Conservation (phyloP, 2,888 invertebrate genomes). For the Zeuzera pyrina region DNA sequence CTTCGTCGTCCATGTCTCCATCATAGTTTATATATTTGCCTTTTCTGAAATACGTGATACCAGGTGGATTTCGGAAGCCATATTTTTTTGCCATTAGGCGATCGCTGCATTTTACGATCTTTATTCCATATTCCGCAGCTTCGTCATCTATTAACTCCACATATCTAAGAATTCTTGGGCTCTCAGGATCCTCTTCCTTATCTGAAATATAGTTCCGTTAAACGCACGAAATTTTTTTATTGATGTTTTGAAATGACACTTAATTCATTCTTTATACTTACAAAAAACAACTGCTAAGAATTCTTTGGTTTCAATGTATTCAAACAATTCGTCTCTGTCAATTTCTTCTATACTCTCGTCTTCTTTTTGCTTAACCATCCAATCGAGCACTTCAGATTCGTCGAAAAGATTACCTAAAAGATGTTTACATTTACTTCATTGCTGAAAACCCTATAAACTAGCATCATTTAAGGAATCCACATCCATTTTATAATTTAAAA, state of each 20-base stretch:
- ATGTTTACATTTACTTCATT: conserved; percentile 33
- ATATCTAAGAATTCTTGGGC: conserved; percentile 86
- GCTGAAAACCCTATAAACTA: conserved; percentile 25
- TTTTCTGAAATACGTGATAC: conserved; percentile 92
- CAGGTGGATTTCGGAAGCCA: conserved; percentile 90
- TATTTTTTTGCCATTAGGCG: conserved; percentile 94
- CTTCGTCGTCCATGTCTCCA: conserved; percentile 93
- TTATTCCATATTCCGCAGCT: conserved; percentile 92
- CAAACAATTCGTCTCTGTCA: conserved; percentile 84
- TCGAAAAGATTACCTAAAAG: conserved; percentile 75
- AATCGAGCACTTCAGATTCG: conserved; percentile 87
- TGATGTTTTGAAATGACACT: neutral
- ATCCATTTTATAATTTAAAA: conserved; percentile 61
- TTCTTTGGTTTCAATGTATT: conserved; percentile 91
- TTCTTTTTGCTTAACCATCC: conserved; percentile 93
- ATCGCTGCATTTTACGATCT: conserved; percentile 90
- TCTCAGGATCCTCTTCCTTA: conserved; percentile 86
- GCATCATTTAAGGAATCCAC: conserved; percentile 61
- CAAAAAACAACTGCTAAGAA: conserved; percentile 94
- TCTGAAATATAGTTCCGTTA: conserved; percentile 64
- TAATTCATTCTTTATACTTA: conserved; percentile 73
- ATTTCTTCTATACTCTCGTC: conserved; percentile 94
- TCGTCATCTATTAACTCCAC: conserved; percentile 94
- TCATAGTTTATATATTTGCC: conserved; percentile 92
- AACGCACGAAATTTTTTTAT: neutral